Evolutionary conservation across 2,797 vertebrate species (phyloP), one percentile per base, ranked within the genome.

Genomic region (Rhinella marina): DNA sequence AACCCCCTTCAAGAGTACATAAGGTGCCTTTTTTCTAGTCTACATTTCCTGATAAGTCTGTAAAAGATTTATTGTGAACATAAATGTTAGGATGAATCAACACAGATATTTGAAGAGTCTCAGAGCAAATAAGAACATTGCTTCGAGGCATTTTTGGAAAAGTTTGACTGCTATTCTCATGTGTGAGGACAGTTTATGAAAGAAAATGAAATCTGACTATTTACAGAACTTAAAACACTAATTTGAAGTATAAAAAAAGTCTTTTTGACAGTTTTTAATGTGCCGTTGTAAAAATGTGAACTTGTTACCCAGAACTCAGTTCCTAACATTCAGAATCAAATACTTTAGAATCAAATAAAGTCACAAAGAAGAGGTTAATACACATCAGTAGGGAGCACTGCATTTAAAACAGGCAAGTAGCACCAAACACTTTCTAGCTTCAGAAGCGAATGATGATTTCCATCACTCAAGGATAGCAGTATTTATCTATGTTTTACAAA

Each of bases 401-500:
- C 12, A 29, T 7, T 57, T 57, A 27, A 57, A 79, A 59, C 78
- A 57, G 29, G 25, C 56, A 29, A 29, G 32, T 10, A 82, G 62
- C 41, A 27, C 48, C 48, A 25, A 54, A 77, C 7, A 27, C 16
- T 32, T 80, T 57, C 16, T 79, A 29, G 48, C 25, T 78, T 56
- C 48, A 54, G 78, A 27, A 80, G n/a, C 16, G 72, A 76, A 82
- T 87, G 80, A 87, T 87, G n/a, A 87, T 76, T 82, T 87, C 62
- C 50, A 80, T 59, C 78, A 52, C 82, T 80, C 70, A 27, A 70
- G 81, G 79, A 82, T 82, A 87, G 73, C 79, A 82, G 80, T 76
- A 87, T 87, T 76, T 87, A 75, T 87, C 68, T 82, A 61, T 82
- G 68, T 87, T 82, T 82, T 82, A 57, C 80, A 87, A 82, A 87